Evolutionary conservation across 2,888 invertebrate species (phyloP), one percentile per base, ranked within the genome.

Genomic region (Labia minor): DNA sequence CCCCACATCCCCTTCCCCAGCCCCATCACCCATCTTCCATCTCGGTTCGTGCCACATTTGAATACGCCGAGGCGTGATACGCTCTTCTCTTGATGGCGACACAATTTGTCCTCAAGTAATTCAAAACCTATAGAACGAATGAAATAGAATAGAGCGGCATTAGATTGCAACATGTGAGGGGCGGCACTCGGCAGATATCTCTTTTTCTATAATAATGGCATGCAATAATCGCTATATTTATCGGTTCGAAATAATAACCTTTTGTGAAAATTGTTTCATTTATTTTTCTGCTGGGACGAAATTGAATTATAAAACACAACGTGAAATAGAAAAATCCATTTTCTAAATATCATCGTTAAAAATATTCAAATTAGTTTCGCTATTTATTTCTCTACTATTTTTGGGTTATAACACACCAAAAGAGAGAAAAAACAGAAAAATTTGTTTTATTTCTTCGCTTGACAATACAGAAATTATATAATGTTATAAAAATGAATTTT

Each of bases 51-150:
- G n/a, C 49, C 49, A 49, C 49, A 49, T 49, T 49, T 49, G 49
- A 49, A 49, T 49, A 49, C 49, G n/a, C 49, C n/a, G 49, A 49
- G 49, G 49, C 49, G 49, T 49, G 49, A 49, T 49, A 49, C 16
- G 49, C 6, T 49, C 26, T 3, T 26, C 49, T 16, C 49, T 49
- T 49, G 49, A 49, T 49, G 49, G 49, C 49, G 49, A 16, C 49
- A 16, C 49, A 49, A 49, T 49, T 49, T 49, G 49, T 49, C 49
- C 49, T 49, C 49, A 16, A 49, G 49, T 49, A 49, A 49, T 49
- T 49, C 49, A 49, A 49, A 49, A 49, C 49, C 49, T 49, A 49
- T 49, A 49, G 49, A 49, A 26, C 4, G 26, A 26, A 49, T 49
- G 49, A 14, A 49, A 49, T 10, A 49, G 49, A 49, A 49, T n/a